Evolutionary conservation across 2,797 vertebrate species (phyloP).

Genomic region (Chromobotia macracanthus): DNA sequence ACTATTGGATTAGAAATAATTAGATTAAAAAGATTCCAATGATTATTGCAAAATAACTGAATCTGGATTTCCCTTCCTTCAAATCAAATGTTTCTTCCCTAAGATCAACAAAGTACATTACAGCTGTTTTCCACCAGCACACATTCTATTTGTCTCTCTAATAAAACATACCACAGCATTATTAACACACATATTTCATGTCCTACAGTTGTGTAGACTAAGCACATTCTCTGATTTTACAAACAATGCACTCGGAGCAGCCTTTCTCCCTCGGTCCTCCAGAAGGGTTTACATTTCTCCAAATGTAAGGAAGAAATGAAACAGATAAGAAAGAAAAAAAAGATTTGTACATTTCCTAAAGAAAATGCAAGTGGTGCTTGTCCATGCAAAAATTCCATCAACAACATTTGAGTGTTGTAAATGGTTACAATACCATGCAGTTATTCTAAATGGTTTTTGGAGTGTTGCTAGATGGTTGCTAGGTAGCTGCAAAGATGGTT

Average conservation of each 20-base stretch:
- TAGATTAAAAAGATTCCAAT: conserved; percentile 50
- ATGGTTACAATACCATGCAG: background rate
- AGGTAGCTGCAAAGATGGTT: background rate
- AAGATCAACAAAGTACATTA: conserved; percentile 30
- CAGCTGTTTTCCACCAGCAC: conserved; percentile 31
- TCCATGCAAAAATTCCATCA: background rate
- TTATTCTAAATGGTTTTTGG: background rate
- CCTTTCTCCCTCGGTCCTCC: conserved; percentile 9
- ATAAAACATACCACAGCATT: conserved; percentile 34
- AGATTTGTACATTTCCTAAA: conserved; percentile 1
- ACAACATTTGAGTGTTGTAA: background rate
- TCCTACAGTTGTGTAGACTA: conserved; percentile 11
- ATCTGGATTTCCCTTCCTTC: conserved; percentile 42
- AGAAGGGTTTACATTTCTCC: conserved; percentile 36
- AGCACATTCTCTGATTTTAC: conserved; percentile 27
- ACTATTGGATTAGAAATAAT: conserved; percentile 51
- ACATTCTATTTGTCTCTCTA: conserved; percentile 43
- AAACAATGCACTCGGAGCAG: background rate
- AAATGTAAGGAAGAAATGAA: conserved; percentile 6
- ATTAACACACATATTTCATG: conserved; percentile 22
- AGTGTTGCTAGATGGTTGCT: background rate
- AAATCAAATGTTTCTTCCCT: conserved; percentile 52
- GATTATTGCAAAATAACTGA: conserved; percentile 60
- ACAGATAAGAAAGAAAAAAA: conserved; percentile 49
- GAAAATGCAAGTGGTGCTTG: background rate